These are phyloP conservation scores for Ormyrus nitidulus DNA, from an alignment of 2,888 invertebrate genomes.

Conservation along the genomic window DNA sequence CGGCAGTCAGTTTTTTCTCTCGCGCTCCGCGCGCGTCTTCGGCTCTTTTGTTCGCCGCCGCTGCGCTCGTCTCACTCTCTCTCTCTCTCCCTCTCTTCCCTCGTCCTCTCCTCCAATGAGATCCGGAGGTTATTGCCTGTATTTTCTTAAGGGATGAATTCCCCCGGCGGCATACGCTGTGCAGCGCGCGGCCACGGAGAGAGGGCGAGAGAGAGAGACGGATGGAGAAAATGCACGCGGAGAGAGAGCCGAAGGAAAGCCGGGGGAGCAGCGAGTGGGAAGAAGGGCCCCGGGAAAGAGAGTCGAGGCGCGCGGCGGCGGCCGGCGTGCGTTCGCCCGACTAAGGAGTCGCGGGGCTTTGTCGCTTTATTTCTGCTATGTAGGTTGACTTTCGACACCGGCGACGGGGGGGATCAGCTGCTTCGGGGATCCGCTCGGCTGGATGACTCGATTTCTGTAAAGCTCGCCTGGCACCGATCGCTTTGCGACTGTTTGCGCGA, in stretches of 20 bases:
- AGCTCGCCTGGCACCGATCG: too few relatives aligned
- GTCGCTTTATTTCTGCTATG: too few relatives aligned
- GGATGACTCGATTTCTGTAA: too few relatives aligned
- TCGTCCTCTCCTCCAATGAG: slow-evolving; percentile 61
- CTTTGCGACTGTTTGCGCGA: too few relatives aligned
- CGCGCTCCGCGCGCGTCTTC: slow-evolving; percentile 33
- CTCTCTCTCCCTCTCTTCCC: slow-evolving; percentile 51
- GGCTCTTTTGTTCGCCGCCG: slow-evolving; percentile 42
- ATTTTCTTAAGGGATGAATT: slow-evolving; percentile 71
- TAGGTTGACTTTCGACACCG: too few relatives aligned
- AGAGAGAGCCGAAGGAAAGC: not conserved
- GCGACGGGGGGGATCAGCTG: too few relatives aligned
- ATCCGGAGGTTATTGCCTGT: slow-evolving; percentile 72
- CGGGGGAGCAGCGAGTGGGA: not conserved
- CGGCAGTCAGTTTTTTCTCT: slow-evolving; percentile 11
- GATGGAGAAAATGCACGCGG: not conserved
- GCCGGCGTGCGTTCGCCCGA: too few relatives aligned
- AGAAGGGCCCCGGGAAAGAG: not conserved
- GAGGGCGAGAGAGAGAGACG: slow-evolving; percentile 10
- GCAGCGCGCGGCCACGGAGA: not conserved
- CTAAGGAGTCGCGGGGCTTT: too few relatives aligned
- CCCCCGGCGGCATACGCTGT: slow-evolving; percentile 52
- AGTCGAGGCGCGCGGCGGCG: too few relatives aligned
- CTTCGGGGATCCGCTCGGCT: too few relatives aligned
- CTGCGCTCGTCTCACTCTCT: slow-evolving; percentile 1